Evolutionary conservation across 1,140 invertebrate species (phyloP), one percentile per base, ranked within the genome.

Genomic region (Lysiphlebus fabarum): DNA sequence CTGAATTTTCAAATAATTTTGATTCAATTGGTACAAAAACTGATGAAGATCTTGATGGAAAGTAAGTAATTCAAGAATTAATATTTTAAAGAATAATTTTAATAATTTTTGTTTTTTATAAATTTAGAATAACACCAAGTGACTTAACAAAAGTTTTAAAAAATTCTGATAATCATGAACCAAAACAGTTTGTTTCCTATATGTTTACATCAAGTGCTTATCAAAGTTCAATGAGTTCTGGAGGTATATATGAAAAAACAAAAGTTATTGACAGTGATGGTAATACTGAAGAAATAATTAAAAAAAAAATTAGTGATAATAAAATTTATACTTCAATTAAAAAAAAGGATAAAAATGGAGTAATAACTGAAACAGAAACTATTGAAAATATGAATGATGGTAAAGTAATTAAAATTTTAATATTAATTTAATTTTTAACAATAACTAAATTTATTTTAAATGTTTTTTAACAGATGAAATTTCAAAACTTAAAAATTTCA

Each of bases 11-110:
- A 56, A 51, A 41, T 8, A 41, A 62, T 43, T 8, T 65, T 45
- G 56, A 36, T n/a, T 10, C 45, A 42, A 56, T 67, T 9, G 38
- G n/a, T 53, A 7, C 45, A 10, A 78, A 76, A 67, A 41, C 64
- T 33, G 83, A 84, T 70, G 58, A 62, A 49, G 78, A 81, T 70
- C 61, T 84, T 38, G 82, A 84, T 75, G 79, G 78, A 75, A 77
- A 77, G 82, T 83, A 74, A 68, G 79, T 6, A 12, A 53, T 56
- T 56, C 41, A 33, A 51, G 47, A 11, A 51, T 60, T 55, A n/a
- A n/a, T 56, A 12, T 37, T 47, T 45, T 62, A 12, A 47, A n/a
- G n/a, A 42, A 36, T 47, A 33, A 42, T 42, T 9, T 3, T 9
- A 17, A 33, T 33, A 26, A 7, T 26, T 9, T 48, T 7, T 33